A percentile compares a stretch with the other conserved stretches of the same genome.
Conservation (phyloP, 2,888 invertebrate genomes). For the Baccha elongata region DNA sequence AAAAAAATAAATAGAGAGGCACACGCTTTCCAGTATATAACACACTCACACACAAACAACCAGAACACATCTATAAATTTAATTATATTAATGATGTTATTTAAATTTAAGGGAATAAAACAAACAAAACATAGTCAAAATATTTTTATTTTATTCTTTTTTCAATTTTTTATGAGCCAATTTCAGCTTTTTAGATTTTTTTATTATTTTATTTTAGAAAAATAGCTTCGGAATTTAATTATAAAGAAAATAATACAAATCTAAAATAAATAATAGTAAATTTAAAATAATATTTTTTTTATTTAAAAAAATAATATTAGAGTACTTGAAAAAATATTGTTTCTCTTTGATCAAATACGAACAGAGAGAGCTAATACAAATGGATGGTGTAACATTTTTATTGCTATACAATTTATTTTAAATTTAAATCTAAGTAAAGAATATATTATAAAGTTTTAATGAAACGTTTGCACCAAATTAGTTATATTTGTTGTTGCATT, state of each 20-base stretch:
- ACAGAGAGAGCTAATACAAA: not conserved
- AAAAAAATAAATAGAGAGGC: not conserved
- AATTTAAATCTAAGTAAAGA: constrained; percentile 54
- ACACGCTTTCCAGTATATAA: constrained; percentile 50
- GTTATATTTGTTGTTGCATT: constrained; percentile 67
- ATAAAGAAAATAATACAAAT: not conserved
- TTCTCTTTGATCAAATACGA: constrained; percentile 5
- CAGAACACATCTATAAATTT: not conserved
- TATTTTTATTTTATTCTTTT: not conserved
- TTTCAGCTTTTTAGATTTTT: not conserved
- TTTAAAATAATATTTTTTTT: not conserved
- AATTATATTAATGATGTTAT: constrained; percentile 30
- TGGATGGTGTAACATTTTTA: constrained; percentile 54
- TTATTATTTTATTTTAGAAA: not conserved
- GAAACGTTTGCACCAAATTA: constrained; percentile 61
- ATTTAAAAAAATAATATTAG: not conserved
- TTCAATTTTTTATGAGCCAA: not conserved
- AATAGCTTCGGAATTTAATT: not conserved
- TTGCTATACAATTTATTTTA: constrained; percentile 43
- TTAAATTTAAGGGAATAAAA: constrained; percentile 37
- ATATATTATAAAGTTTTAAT: constrained; percentile 50
- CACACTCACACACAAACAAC: constrained; percentile 4
- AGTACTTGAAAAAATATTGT: not conserved
- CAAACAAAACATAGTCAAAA: constrained; percentile 22
- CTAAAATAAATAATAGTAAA: not conserved